A percentile compares a stretch with the other conserved stretches of the same genome.
phyloP scores from a whole-genome alignment of 37 sponge, comb jelly and placozoan species.

The Dysidea cf. avara region DNA sequence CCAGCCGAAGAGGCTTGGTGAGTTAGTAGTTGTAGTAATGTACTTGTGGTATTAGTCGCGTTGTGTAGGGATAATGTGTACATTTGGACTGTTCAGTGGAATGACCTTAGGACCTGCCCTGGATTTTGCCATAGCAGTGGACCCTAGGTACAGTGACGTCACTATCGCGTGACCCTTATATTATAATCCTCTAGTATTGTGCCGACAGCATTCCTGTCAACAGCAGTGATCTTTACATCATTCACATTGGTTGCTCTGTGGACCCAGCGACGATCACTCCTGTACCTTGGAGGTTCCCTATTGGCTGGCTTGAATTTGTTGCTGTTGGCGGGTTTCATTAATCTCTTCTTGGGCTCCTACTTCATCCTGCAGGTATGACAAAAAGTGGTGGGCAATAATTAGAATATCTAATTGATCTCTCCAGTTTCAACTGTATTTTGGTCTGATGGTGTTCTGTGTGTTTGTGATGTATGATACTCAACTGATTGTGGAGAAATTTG shows the following conservation, averaged over 20 bases:
- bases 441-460: slow-evolving; percentile 87
- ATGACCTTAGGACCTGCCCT: slow-evolving; percentile 32
- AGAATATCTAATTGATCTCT: neutral
- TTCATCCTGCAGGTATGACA: slow-evolving; percentile 66
- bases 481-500: slow-evolving; percentile 89
- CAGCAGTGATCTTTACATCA: slow-evolving; percentile 51
- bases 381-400: neutral
- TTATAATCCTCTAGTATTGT: slow-evolving; percentile 47
- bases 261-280: slow-evolving; percentile 76
- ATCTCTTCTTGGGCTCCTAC: slow-evolving; percentile 80
- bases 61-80: no score
- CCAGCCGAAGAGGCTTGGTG: slow-evolving; percentile 51
- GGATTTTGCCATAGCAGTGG: slow-evolving; percentile 31
- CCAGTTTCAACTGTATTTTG: slow-evolving; percentile 87
- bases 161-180: neutral
- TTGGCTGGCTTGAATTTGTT: slow-evolving; percentile 71
- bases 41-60: no score
- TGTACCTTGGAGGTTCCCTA: slow-evolving; percentile 87
- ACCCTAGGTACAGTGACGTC: slow-evolving; percentile 8
- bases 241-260: slow-evolving; percentile 62
- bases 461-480: slow-evolving; percentile 97
- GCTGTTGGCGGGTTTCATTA: slow-evolving; percentile 60
- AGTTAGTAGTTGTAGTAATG: no score
- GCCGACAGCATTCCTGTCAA: slow-evolving; percentile 70
- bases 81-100: no score